Evolutionary conservation across 1,140 invertebrate species (phyloP).

Genomic region (Bombus fervidus): DNA sequence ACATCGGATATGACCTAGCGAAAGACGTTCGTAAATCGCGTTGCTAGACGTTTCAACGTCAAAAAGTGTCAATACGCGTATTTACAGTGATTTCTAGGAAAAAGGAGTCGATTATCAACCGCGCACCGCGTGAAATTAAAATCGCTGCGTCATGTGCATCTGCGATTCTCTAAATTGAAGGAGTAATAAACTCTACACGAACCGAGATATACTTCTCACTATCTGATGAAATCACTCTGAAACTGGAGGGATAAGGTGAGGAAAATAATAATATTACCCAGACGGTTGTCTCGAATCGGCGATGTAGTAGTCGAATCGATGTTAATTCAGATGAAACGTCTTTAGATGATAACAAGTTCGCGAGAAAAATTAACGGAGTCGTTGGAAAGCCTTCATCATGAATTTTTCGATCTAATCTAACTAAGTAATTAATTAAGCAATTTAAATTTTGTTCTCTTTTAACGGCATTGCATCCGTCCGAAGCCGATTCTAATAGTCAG

Average conservation of each 20-base stretch:
- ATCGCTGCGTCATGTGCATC: background rate
- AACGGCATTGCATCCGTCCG: background rate
- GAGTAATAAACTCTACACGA: background rate
- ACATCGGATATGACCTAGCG: background rate
- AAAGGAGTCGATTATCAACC: background rate
- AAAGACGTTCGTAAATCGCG: background rate
- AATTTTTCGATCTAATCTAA: background rate
- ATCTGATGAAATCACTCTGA: background rate
- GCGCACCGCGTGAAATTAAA: background rate
- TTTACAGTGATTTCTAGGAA: background rate
- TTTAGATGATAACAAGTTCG: background rate
- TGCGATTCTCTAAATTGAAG: background rate
- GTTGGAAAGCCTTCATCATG: background rate
- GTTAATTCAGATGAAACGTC: background rate
- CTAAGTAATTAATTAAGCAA: background rate
- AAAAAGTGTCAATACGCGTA: background rate
- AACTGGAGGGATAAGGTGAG: background rate
- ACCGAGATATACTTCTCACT: background rate
- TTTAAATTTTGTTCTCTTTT: background rate
- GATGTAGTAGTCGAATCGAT: background rate
- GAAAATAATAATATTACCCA: slow-evolving; percentile 1
- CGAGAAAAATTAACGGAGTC: background rate
- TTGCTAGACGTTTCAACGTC: background rate
- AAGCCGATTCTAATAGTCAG: background rate
- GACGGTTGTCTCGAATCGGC: background rate